phyloP scores from a whole-genome alignment of 2,888 invertebrate species.

The Hecatera dysodea region DNA sequence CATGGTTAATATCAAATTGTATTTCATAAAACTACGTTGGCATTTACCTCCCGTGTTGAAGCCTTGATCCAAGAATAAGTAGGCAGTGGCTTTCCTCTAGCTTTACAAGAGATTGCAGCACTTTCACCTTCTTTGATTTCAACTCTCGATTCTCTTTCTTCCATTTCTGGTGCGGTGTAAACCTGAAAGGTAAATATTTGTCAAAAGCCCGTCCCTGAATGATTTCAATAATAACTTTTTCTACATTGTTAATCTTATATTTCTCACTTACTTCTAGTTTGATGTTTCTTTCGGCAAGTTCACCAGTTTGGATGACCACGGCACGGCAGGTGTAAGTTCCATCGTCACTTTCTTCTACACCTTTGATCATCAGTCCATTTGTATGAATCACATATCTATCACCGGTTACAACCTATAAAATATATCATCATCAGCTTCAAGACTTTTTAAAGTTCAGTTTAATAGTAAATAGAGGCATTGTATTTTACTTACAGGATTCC shows the following conservation, averaged over 20 bases:
- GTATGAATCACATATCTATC: slow-evolving; percentile 94
- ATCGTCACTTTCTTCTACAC: slow-evolving; percentile 95
- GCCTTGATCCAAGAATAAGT: slow-evolving; percentile 96
- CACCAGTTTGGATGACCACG: slow-evolving; percentile 95
- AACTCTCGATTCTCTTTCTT: slow-evolving; percentile 90
- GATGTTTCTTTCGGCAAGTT: slow-evolving; percentile 94
- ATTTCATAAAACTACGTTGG: too few species aligned
- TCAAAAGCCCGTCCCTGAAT: background rate
- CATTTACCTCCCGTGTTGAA: slow-evolving; percentile 90
- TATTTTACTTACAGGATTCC: slow-evolving; percentile 89
- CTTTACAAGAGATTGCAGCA: slow-evolving; percentile 94
- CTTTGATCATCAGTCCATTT: slow-evolving; percentile 94
- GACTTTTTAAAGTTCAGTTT: background rate
- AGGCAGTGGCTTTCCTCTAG: slow-evolving; percentile 96
- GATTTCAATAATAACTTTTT: background rate
- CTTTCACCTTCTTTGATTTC: slow-evolving; percentile 96
- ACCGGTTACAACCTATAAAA: slow-evolving; percentile 91
- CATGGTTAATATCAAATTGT: too few species aligned
- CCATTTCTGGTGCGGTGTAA: slow-evolving; percentile 94
- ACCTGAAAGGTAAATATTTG: slow-evolving; percentile 90
- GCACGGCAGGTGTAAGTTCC: slow-evolving; percentile 97
- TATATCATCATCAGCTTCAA: background rate
- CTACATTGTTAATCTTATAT: background rate
- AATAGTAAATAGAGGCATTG: background rate
- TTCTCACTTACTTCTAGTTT: slow-evolving; percentile 93